Percentiles rank a stretch among this genome's conserved stretches.
phyloP scores from a whole-genome alignment of 2,888 invertebrate genomes.

The Drosophila infuscata region DNA sequence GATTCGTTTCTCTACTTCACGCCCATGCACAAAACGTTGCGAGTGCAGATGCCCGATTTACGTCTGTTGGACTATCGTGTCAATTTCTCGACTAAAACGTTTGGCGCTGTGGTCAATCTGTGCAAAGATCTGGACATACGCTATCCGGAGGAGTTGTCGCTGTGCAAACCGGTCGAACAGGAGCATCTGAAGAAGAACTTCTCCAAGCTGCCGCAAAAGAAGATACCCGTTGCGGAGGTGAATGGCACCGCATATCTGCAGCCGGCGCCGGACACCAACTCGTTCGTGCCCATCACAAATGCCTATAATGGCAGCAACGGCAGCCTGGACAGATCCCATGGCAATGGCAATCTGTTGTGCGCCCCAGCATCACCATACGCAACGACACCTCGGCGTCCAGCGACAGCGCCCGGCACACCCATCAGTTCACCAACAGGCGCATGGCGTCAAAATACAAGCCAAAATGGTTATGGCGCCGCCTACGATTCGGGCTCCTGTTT shows the following conservation, averaged over 20 bases:
- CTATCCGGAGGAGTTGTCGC: constrained; percentile 98
- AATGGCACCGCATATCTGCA: constrained; percentile 83
- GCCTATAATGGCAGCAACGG: constrained; percentile 89
- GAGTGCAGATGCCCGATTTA: constrained; percentile 96
- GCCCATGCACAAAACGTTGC: constrained; percentile 97
- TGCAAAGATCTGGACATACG: constrained; percentile 96
- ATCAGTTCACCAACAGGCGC: constrained; percentile 90
- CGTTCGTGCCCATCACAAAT: constrained; percentile 91
- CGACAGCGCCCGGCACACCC: constrained; percentile 86
- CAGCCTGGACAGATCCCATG: constrained; percentile 86
- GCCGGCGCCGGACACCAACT: constrained; percentile 91
- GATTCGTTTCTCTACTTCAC: constrained; percentile 97
- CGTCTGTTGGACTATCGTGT: constrained; percentile 95
- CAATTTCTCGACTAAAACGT: constrained; percentile 82
- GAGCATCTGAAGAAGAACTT: constrained; percentile 94
- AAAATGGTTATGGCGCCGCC: constrained; percentile 83
- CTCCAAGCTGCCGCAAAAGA: constrained; percentile 88
- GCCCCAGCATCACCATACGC: constrained; percentile 86
- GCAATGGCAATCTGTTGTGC: constrained; percentile 85
- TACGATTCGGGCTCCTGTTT: constrained; percentile 84
- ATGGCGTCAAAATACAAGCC: constrained; percentile 79
- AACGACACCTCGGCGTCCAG: constrained; percentile 85
- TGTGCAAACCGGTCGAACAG: constrained; percentile 94
- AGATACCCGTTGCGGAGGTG: constrained; percentile 79
- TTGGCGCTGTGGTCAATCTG: constrained; percentile 93